These are phyloP conservation scores for Sarcophaga variegata DNA, from an alignment of 2,888 invertebrate species.

Conservation along the genomic window DNA sequence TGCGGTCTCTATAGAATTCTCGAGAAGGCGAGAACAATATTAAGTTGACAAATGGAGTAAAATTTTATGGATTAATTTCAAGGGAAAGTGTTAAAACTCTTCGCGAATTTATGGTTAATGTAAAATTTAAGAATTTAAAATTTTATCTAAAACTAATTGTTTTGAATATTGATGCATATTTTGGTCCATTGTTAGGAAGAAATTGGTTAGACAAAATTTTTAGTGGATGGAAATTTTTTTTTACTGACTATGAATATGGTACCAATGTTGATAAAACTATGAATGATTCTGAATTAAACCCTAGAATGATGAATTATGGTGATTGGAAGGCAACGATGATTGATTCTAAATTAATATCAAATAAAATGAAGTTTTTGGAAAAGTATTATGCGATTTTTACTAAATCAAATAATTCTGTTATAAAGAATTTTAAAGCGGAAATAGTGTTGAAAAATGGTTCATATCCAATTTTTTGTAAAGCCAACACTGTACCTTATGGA, in stretches of 20 bases:
- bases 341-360: slow-evolving; percentile 29
- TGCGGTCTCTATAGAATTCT: too few relatives aligned
- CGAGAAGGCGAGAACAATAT: too few relatives aligned
- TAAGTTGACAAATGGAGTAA: too few relatives aligned
- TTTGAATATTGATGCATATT: slow-evolving; percentile 46
- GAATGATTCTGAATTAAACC: slow-evolving; percentile 2
- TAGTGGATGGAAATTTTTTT: too few relatives aligned
- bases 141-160: slow-evolving; percentile 53
- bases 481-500: slow-evolving; percentile 38
- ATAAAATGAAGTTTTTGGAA: slow-evolving; percentile 52
- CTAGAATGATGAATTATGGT: background rate
- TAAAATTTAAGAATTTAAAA: slow-evolving; percentile 10
- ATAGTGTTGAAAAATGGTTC: slow-evolving; percentile 56
- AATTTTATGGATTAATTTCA: slow-evolving; percentile 26
- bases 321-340: background rate
- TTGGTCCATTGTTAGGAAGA: slow-evolving; percentile 51
- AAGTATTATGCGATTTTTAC: slow-evolving; percentile 41
- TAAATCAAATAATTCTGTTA: slow-evolving; percentile 44
- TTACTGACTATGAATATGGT: too few relatives aligned
- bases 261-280: too few relatives aligned
- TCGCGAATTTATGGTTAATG: slow-evolving; percentile 49
- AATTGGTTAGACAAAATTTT: slow-evolving; percentile 44
- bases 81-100: slow-evolving; percentile 43
- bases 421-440: slow-evolving; percentile 49
- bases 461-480: slow-evolving; percentile 56